Evolutionary conservation across 2,888 invertebrate genomes (phyloP).

Genomic region (Conomelus anceps): DNA sequence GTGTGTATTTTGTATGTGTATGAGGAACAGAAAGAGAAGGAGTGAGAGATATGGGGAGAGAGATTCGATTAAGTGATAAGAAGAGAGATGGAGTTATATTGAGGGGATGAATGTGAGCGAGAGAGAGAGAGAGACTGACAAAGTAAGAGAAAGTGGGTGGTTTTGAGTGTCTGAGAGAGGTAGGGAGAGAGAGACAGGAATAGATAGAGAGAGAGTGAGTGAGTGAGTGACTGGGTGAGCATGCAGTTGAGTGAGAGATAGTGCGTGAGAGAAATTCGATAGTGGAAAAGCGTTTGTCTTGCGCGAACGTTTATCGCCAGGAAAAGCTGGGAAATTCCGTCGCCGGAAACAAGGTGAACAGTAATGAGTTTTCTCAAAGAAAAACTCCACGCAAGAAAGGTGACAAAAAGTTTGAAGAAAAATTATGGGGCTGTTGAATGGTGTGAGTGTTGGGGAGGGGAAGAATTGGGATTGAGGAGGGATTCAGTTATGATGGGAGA

Average conservation of each 20-base stretch:
- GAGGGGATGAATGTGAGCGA: not conserved
- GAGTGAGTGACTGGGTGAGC: constrained; percentile 15
- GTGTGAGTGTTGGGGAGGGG: not conserved
- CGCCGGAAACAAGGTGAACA: not conserved
- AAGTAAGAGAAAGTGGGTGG: not conserved
- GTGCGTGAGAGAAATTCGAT: not conserved
- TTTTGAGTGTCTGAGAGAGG: not conserved
- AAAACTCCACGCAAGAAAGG: not conserved
- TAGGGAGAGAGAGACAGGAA: not conserved
- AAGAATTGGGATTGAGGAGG: not conserved
- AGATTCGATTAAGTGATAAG: too few relatives aligned
- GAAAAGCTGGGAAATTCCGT: not conserved
- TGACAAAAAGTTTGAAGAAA: not conserved
- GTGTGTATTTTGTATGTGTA: not conserved
- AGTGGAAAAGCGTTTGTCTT: not conserved
- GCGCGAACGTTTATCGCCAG: not conserved
- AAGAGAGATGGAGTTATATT: constrained; percentile 15
- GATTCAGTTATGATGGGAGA: too few relatives aligned
- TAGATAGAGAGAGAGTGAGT: constrained; percentile 9
- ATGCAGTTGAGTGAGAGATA: constrained; percentile 4
- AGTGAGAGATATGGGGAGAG: not conserved
- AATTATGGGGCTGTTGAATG: not conserved
- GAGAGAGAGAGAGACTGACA: not conserved
- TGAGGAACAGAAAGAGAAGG: not conserved
- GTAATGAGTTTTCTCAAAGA: not conserved